A percentile compares a stretch with the other conserved stretches of the same genome.
phyloP scores from a whole-genome alignment of 30 jellyfish, hydroid and myxozoan genomes.

The Turritopsis rubra region DNA sequence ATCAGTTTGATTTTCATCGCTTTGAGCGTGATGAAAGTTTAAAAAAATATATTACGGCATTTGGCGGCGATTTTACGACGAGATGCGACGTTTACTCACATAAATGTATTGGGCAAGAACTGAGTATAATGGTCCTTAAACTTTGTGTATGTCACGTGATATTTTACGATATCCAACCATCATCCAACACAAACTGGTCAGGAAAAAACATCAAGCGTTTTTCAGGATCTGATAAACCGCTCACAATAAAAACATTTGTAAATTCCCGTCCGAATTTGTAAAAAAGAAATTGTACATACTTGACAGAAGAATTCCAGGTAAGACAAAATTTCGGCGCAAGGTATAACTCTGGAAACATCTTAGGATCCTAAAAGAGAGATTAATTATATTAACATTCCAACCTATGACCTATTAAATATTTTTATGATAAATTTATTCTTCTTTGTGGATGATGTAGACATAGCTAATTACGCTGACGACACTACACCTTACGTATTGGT shows the following conservation, averaged over 20 bases:
- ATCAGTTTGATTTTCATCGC: slow-evolving; percentile 25
- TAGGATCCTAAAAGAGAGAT: slow-evolving; percentile 12
- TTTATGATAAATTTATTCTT: too few relatives aligned
- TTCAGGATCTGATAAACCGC: slow-evolving; percentile 15
- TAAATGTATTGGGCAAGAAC: slow-evolving; percentile 1
- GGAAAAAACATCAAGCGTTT: slow-evolving; percentile 1
- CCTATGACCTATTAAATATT: too few relatives aligned
- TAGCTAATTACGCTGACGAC: too few relatives aligned
- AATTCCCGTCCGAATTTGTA: too few relatives aligned
- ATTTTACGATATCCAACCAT: neutral
- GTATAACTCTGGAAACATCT: slow-evolving; percentile 31
- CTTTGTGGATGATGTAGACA: too few relatives aligned
- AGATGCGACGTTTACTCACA: neutral
- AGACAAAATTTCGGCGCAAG: slow-evolving; percentile 42
- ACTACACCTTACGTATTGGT: too few relatives aligned
- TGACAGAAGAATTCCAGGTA: slow-evolving; percentile 52
- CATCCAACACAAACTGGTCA: neutral
- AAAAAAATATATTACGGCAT: neutral
- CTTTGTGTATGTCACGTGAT: slow-evolving; percentile 11
- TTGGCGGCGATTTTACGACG: neutral
- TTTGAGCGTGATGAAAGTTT: neutral
- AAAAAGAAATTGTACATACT: slow-evolving; percentile 31
- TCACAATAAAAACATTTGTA: neutral
- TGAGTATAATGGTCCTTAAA: neutral
- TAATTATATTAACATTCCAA: neutral